phyloP scores from a whole-genome alignment of 2,888 invertebrate genomes.

The Camponotus fellah region DNA sequence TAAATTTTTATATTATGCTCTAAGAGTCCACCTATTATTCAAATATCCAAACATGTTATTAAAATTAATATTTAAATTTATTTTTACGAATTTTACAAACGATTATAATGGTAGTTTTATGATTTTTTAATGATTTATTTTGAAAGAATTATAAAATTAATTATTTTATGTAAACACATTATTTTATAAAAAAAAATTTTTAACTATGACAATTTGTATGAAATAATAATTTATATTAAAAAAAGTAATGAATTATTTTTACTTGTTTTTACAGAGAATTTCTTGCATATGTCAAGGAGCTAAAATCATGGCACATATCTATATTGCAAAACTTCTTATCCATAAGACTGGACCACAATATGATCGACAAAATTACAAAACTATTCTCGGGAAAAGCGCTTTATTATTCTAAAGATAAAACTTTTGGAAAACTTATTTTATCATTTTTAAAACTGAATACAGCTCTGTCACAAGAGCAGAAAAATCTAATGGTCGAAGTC shows the following conservation, averaged over 20 bases:
- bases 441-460: slow-evolving; percentile 74
- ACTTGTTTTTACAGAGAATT: slow-evolving; percentile 74
- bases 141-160: not conserved
- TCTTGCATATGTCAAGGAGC: slow-evolving; percentile 71
- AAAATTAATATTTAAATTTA: not conserved
- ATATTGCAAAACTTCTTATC: slow-evolving; percentile 72
- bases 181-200: not conserved
- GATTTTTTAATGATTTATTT: not conserved
- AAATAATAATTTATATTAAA: not conserved
- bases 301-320: slow-evolving; percentile 80
- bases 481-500: slow-evolving; percentile 75
- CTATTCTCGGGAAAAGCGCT: slow-evolving; percentile 76
- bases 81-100: not conserved
- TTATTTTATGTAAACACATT: not conserved
- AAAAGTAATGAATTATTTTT: not conserved
- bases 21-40: not conserved
- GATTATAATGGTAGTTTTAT: no score
- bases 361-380: slow-evolving; percentile 73
- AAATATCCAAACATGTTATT: not conserved
- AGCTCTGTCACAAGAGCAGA: slow-evolving; percentile 74
- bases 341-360: slow-evolving; percentile 64
- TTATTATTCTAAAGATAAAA: slow-evolving; percentile 75
- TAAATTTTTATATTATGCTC: not conserved
- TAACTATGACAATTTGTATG: not conserved
- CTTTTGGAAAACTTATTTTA: slow-evolving; percentile 78